These are phyloP conservation scores for Macropus fuliginosus DNA, from an alignment of 2,797 vertebrate genomes.

Conservation along the genomic window DNA sequence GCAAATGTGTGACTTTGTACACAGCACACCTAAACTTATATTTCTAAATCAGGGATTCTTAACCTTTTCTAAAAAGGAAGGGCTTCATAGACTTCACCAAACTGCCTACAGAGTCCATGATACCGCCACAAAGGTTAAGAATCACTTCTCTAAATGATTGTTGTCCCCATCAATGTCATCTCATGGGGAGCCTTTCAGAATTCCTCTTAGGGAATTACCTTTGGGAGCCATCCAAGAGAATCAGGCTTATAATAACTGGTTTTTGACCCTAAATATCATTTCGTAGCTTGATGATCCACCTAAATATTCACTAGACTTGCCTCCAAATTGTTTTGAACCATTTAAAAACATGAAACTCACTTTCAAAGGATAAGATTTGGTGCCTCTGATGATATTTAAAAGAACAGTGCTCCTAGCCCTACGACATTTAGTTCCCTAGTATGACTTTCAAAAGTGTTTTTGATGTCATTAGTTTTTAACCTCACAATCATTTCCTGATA, in stretches of 20 bases:
- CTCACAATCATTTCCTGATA: neutral
- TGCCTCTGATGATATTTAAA: constrained; percentile 19
- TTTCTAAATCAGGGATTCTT: neutral
- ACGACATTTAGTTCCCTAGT: neutral
- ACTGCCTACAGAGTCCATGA: neutral
- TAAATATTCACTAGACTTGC: neutral
- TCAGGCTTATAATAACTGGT: neutral
- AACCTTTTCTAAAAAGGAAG: neutral
- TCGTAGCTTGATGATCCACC: neutral
- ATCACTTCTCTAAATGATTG: neutral
- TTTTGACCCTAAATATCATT: neutral
- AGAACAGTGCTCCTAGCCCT: neutral
- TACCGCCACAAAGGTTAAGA: neutral
- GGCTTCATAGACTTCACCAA: neutral
- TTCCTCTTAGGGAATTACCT: neutral
- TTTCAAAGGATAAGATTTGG: constrained; percentile 8
- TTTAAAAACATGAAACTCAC: constrained; percentile 28
- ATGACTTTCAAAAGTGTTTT: neutral
- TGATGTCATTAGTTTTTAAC: neutral
- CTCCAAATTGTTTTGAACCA: neutral
- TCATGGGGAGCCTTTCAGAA: neutral
- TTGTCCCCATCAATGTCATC: neutral
- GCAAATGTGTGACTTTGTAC: neutral
- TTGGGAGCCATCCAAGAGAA: neutral
- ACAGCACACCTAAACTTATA: neutral